Conservation (phyloP, 2,113 vertebrate genomes). For the Brienomyrus brachyistius region DNA sequence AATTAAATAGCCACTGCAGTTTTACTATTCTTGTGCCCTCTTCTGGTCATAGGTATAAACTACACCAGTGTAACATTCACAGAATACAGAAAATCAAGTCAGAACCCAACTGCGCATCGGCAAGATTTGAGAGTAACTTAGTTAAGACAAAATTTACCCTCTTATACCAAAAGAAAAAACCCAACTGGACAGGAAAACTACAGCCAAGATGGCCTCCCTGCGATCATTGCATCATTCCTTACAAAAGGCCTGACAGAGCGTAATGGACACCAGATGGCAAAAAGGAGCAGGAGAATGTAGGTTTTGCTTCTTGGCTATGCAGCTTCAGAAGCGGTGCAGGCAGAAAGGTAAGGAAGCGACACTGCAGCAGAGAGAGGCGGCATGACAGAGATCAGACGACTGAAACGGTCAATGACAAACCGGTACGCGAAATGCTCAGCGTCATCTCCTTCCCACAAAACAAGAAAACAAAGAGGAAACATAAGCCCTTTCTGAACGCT, state of each 20-base stretch:
- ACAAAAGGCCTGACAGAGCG: not conserved
- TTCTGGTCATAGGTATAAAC: not conserved
- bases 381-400: not conserved
- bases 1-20: not conserved
- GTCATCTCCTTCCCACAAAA: not conserved
- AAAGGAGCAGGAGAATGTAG: not conserved
- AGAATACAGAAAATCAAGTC: not conserved
- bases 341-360: too few relatives aligned
- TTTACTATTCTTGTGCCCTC: not conserved
- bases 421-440: not conserved
- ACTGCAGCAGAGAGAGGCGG: not conserved
- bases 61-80: not conserved
- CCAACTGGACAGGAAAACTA: not conserved
- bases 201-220: not conserved
- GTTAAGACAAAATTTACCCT: not conserved
- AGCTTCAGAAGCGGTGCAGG: not conserved
- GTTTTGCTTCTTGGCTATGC: not conserved
- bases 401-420: not conserved
- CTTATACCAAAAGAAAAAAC: not conserved
- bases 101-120: not conserved
- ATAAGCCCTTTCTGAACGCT: not conserved
- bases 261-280: not conserved
- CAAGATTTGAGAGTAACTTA: not conserved
- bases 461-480: not conserved
- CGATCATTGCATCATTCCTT: not conserved